Evolutionary conservation across 2,113 vertebrate genomes (phyloP), one percentile per base, ranked within the genome.

Genomic region (Anseranas semipalmata): DNA sequence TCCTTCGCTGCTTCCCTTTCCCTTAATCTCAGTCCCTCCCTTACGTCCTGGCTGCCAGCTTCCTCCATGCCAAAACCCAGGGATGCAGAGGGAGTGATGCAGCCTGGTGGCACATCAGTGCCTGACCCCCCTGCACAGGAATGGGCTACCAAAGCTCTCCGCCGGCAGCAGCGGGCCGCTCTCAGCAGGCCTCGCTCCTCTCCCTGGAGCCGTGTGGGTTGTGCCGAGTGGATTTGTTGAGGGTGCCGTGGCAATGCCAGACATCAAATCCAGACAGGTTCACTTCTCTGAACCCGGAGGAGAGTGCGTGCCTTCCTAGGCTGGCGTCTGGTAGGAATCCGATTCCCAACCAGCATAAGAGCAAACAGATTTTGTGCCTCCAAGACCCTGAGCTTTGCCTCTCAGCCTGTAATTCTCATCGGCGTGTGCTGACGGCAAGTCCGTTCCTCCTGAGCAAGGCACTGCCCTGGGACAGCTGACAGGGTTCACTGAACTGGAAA

Each of bases 401-500:
- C 50, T 83, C n/a, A 76, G 74, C n/a, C 58, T 95, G 27, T 55
- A 21, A n/a, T 55, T 92, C 65, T 56, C 1, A 1, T 33, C 68
- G 53, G 45, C 73, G 84, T 50, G 62, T 55, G 39, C 41, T 22
- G 83, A 84, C 53, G 16, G 63, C 72, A 80, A 50, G 45, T 75
- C 75, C 3, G 1, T 37, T 85, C 48, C 33, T 65, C 32, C 50
- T 0, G 8, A 89, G 76, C 1, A 5, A 85, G 43, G 63, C 83
- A 70, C 39, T 81, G 95, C 85, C 71, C 89, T 84, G 77, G 80
- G 65, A 96, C 89, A 87, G 93, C 86, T 92, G 96, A 52, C 60
- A 73, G 50, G n/a, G 92, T 81, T 97, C 94, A 88, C 39, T 96
- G 97, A 92, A 50, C 90, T 95, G 89, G 96, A 97, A 97, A 94